Base-by-base conservation (phyloP, 2,113 vertebrate species). In the Myiozetetes cayanensis region DNA sequence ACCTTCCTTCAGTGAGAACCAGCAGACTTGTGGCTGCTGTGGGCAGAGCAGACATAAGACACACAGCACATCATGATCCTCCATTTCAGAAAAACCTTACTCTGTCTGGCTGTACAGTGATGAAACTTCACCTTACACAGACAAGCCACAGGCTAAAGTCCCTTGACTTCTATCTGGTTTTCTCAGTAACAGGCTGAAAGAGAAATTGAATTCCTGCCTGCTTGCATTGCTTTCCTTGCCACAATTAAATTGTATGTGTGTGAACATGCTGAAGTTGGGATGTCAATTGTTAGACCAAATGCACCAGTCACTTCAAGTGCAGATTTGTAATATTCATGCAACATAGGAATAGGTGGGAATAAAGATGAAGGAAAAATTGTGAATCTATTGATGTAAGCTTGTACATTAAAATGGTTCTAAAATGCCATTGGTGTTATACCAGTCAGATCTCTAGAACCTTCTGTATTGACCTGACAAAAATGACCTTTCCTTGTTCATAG, bases 1-100 rank as follows among this genome's bases (percentile, higher is more conserved):
- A 84, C 30, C 28, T 71, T 90, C 43, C 30, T 52, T 50, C 75
- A 62, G 16, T 4, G 59, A 59, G n/a, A 56, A 8, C 50, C 3
- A 6, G 18, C 19, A 58, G 55, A 20, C 14, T 77, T 1, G 0
- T 0, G 4, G 39, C 46, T 88, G 49, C 20, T 35, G 30, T 12
- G 53, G 68, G 30, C 6, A 43, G 61, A 46, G 59, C 2, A 3
- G 37, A 72, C 35, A 85, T 56, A 56, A 77, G 43, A 52, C 3
- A 1, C 27, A 3, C 18, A 46, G 59, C 52, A 24, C 41, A 28
- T 27, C 13, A 5, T 2, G 18, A n/a, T 27, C 49, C 67, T 39
- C 7, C 5, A 1, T 47, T 85, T 59, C 75, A 65, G 55, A 66
- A 65, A 66, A 37, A 63, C 21, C 10, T 85, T 72, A 17, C 50